These are phyloP conservation scores for Anthopleura sola DNA, from an alignment of 64 coral and sea anemone genomes.

Conservation along the genomic window DNA sequence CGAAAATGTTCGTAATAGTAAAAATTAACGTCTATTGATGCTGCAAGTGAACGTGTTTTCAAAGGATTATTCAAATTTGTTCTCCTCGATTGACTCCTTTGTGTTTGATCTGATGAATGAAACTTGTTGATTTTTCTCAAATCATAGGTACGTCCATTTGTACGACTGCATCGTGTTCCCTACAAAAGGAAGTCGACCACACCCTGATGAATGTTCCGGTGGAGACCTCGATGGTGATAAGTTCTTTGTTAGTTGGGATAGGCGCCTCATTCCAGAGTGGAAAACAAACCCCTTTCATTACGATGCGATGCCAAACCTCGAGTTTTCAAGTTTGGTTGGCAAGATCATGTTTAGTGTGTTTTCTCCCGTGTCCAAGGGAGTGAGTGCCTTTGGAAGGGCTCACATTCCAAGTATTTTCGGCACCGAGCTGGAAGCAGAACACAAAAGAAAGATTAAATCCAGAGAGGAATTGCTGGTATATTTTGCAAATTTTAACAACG, in stretches of 20 bases:
- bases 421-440: conserved; percentile 43
- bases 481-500: conserved; percentile 67
- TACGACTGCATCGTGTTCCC: conserved; percentile 62
- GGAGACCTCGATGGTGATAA: conserved; percentile 59
- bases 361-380: background rate
- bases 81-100: too few species aligned
- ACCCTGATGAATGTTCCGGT: conserved; percentile 56
- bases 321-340: background rate
- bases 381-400: background rate
- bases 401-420: conserved; percentile 41
- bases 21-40: too few species aligned
- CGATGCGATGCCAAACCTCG: background rate
- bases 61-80: too few species aligned
- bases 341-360: background rate
- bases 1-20: too few species aligned
- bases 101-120: too few species aligned
- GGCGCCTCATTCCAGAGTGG: conserved; percentile 42
- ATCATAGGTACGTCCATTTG: conserved; percentile 34
- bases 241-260: conserved; percentile 63
- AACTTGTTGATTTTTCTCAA: background rate
- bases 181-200: conserved; percentile 34
- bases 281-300: conserved; percentile 35
- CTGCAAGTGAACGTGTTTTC: too few species aligned
- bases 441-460: conserved; percentile 29
- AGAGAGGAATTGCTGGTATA: conserved; percentile 58